Evolutionary conservation across 2,888 invertebrate genomes (phyloP).

Genomic region (Caenorhabditis sp.): DNA sequence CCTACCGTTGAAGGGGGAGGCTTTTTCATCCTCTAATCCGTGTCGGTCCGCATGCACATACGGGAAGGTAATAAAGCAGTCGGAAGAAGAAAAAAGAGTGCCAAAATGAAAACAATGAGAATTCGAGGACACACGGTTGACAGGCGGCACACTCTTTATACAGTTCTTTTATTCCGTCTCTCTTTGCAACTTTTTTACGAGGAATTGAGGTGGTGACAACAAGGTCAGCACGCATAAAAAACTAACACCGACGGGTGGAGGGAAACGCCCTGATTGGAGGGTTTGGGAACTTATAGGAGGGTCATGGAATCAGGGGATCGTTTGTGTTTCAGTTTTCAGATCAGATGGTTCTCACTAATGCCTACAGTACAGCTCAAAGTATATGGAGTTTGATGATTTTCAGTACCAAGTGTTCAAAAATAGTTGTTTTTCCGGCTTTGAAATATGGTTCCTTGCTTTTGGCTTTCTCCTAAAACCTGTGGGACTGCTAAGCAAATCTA

Average conservation of each 20-base stretch:
- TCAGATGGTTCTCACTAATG: too few relatives aligned
- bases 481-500: too few relatives aligned
- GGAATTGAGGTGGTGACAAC: constrained; percentile 47
- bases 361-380: too few relatives aligned
- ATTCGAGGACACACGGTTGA: constrained; percentile 18
- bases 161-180: constrained; percentile 18
- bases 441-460: too few relatives aligned
- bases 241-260: neutral
- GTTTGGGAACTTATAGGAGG: too few relatives aligned
- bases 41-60: constrained; percentile 25
- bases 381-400: too few relatives aligned
- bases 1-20: neutral
- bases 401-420: too few relatives aligned
- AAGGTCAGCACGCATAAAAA: constrained; percentile 33
- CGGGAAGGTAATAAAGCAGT: constrained; percentile 26
- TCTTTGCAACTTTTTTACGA: constrained; percentile 57
- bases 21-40: constrained; percentile 39
- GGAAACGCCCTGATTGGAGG: constrained; percentile 20
- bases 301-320: too few relatives aligned
- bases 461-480: too few relatives aligned
- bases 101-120: constrained; percentile 53
- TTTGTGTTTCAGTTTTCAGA: too few relatives aligned
- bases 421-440: too few relatives aligned
- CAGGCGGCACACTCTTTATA: constrained; percentile 48
- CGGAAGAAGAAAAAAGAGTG: constrained; percentile 26